Evolutionary conservation across 2,888 invertebrate species (phyloP).

Genomic region (Chydorus sphaericus): DNA sequence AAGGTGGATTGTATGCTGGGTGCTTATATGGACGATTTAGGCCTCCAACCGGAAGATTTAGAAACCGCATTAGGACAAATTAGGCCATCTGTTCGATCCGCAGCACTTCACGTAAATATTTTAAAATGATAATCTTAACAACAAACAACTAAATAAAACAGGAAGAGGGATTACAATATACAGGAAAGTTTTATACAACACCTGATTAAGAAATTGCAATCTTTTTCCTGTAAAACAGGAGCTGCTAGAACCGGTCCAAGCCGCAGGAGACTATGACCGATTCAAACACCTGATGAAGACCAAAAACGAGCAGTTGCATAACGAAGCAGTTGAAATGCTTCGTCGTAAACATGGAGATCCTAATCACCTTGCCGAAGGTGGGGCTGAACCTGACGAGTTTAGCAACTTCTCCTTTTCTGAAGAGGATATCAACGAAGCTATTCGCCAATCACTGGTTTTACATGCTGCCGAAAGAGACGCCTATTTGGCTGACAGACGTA

Average conservation of each 20-base stretch:
- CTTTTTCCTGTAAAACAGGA: conserved; percentile 21
- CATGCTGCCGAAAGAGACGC: background rate
- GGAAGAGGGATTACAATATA: background rate
- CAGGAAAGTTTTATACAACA: background rate
- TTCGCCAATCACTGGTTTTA: background rate
- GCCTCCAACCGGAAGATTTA: conserved; percentile 73
- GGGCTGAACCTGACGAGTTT: background rate
- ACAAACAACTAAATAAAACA: background rate
- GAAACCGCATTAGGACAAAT: conserved; percentile 49
- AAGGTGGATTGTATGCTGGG: conserved; percentile 79
- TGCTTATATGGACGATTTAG: conserved; percentile 83
- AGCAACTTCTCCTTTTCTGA: background rate
- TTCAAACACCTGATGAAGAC: conserved; percentile 87
- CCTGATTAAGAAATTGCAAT: background rate
- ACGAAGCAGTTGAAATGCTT: conserved; percentile 72
- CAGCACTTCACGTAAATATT: conserved; percentile 11
- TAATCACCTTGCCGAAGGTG: background rate
- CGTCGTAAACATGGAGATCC: conserved; percentile 50
- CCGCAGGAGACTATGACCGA: conserved; percentile 78
- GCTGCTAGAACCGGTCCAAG: conserved; percentile 71
- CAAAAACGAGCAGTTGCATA: conserved; percentile 76
- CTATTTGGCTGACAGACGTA: background rate
- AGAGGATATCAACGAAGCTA: conserved; percentile 13
- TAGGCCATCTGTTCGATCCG: conserved; percentile 12
- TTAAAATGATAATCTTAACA: background rate